phyloP scores from a whole-genome alignment of 2,113 vertebrate species.

The Apaloderma vittatum region DNA sequence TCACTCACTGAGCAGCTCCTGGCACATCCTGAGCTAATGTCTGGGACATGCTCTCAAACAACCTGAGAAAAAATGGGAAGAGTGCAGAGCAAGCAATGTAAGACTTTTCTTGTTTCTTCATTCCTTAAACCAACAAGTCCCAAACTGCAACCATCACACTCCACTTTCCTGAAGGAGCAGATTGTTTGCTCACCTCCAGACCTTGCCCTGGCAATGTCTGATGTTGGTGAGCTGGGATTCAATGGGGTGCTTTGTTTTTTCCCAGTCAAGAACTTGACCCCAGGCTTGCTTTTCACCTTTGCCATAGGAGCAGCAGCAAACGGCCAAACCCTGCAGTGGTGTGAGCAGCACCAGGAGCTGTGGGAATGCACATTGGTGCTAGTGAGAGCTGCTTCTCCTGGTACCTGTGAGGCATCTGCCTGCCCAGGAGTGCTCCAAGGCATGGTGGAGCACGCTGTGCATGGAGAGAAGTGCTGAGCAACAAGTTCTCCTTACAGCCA shows the following conservation, averaged over 20 bases:
- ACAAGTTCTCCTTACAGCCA: background rate
- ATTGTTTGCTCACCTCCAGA: background rate
- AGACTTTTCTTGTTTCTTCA: background rate
- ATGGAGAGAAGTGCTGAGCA: background rate
- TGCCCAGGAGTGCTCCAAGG: background rate
- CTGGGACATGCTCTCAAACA: background rate
- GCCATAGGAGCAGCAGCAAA: background rate
- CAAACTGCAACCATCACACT: background rate
- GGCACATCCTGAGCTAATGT: background rate
- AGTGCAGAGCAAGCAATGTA: background rate
- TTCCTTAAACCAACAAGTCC: background rate
- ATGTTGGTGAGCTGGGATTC: background rate
- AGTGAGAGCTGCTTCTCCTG: background rate
- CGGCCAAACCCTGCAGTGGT: background rate
- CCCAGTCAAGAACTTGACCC: background rate
- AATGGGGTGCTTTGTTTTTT: background rate
- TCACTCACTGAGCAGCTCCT: background rate
- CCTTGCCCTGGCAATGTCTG: background rate
- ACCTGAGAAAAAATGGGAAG: background rate
- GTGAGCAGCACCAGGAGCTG: background rate
- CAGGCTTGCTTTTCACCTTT: background rate
- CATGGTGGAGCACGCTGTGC: background rate
- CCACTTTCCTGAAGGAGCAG: background rate
- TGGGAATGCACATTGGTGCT: background rate
- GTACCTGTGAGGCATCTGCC: background rate